These are phyloP conservation scores for Anseranas semipalmata DNA, from an alignment of 2,113 vertebrate species.

Conservation along the genomic window DNA sequence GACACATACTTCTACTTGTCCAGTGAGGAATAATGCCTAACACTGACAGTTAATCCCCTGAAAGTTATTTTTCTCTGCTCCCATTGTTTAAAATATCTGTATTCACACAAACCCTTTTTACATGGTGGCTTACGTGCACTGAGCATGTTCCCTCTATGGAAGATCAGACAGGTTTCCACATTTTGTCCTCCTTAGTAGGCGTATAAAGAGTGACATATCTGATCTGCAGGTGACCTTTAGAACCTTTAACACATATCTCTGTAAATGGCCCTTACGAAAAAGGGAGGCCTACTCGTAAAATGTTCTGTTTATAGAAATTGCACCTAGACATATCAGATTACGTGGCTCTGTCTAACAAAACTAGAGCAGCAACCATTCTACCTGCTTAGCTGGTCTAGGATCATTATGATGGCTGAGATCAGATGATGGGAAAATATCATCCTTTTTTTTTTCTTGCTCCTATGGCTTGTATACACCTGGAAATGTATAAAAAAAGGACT, in stretches of 20 bases:
- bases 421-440: background rate
- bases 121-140: background rate
- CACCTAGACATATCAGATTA: background rate
- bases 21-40: background rate
- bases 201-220: fast-evolving
- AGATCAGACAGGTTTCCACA: background rate
- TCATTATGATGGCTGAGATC: background rate
- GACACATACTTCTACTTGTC: background rate
- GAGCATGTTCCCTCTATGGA: fast-evolving
- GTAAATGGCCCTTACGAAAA: background rate
- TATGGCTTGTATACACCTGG: background rate
- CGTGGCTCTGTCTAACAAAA: background rate
- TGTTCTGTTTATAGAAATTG: background rate
- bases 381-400: background rate
- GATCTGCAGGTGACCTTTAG: background rate
- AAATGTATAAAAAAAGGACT: background rate
- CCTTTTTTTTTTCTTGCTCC: background rate
- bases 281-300: background rate
- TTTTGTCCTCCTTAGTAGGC: background rate
- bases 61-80: background rate
- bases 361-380: background rate
- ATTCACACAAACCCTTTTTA: background rate
- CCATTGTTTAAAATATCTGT: background rate
- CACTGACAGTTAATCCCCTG: background rate
- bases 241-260: background rate